Evolutionary conservation across 2,113 vertebrate species (phyloP), one percentile per base, ranked within the genome.

Genomic region (Elephantulus edwardii): DNA sequence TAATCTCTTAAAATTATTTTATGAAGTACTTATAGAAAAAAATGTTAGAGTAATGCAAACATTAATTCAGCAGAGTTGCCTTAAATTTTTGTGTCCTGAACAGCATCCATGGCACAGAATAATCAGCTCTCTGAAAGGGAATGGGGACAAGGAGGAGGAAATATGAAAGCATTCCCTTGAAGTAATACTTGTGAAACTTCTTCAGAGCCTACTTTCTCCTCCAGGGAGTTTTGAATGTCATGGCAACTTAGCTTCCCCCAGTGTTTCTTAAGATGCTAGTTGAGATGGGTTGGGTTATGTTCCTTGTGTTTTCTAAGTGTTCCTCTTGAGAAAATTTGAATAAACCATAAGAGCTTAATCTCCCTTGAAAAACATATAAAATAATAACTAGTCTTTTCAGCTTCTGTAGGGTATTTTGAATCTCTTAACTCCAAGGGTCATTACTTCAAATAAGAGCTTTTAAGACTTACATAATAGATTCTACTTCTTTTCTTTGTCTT

Each of bases 351-450:
- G 5, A 60, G 30, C 72, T 10, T 92, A 60, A 90, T 83, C 14
- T 52, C 5, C 9, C 4, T 12, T 38, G 71, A 38, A 71, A 75
- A 64, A 13, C 12, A n/a, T n/a, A 62, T 2, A 40, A 76, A 74
- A 22, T 83, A 10, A 5, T 46, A 26, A 26, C 14, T 66, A 3
- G 0, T 58, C n/a, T 76, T 87, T 62, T 94, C 30, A 62, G 62
- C 13, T 87, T 17, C 16, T 12, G 14, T 13, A 50, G 20, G 19
- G 16, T 60, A 40, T 78, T 2, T 42, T 66, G 17, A 68, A 40
- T 91, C 40, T 81, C 58, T 89, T 85, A 30, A 52, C n/a, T 46
- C 19, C 66, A 82, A 83, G 48, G 88, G 87, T 82, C 13, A 66
- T 64, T 78, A 33, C 24, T 88, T 89, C n/a, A 80, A 91, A 46